phyloP scores from a whole-genome alignment of 2,888 invertebrate genomes.

The Amblyjoppa fuscipennis region DNA sequence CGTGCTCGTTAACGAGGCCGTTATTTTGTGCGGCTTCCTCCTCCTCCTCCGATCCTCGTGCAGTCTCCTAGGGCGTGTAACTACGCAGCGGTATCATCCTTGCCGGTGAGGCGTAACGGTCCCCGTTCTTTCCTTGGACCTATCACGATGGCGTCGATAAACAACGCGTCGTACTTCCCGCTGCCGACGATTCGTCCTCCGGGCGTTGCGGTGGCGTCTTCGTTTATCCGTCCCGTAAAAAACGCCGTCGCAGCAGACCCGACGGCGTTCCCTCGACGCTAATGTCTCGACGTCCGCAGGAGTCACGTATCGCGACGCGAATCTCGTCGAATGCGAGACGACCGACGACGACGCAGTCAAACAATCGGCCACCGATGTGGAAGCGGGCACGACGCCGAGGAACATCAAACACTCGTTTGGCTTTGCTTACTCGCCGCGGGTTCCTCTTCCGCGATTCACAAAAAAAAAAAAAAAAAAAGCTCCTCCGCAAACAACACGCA shows the following conservation, averaged over 20 bases:
- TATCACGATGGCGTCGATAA: slow-evolving; percentile 57
- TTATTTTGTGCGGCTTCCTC: slow-evolving; percentile 12
- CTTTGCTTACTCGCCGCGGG: neutral
- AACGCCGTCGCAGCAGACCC: slow-evolving; percentile 23
- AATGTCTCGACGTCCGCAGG: neutral
- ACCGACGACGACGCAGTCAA: slow-evolving; percentile 46
- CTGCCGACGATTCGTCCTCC: neutral
- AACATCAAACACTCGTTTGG: slow-evolving; percentile 61
- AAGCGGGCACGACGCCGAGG: slow-evolving; percentile 57
- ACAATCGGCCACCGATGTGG: slow-evolving; percentile 49
- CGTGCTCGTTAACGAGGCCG: slow-evolving; percentile 22
- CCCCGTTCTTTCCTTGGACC: slow-evolving; percentile 61
- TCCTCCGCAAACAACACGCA: neutral
- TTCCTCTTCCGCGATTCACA: neutral
- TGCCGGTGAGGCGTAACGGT: slow-evolving; percentile 36
- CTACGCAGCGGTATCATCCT: slow-evolving; percentile 52
- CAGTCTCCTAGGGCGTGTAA: slow-evolving; percentile 43
- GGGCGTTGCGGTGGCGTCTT: slow-evolving; percentile 61
- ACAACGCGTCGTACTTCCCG: slow-evolving; percentile 37
- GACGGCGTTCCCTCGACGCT: neutral
- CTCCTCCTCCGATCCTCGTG: slow-evolving; percentile 14
- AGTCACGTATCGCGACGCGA: slow-evolving; percentile 15
- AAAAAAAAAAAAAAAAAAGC: neutral
- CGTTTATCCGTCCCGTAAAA: neutral
- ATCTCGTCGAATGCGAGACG: slow-evolving; percentile 9